Evolutionary conservation across 2,113 vertebrate genomes (phyloP), one percentile per base, ranked within the genome.

Genomic region (Heterotis niloticus): DNA sequence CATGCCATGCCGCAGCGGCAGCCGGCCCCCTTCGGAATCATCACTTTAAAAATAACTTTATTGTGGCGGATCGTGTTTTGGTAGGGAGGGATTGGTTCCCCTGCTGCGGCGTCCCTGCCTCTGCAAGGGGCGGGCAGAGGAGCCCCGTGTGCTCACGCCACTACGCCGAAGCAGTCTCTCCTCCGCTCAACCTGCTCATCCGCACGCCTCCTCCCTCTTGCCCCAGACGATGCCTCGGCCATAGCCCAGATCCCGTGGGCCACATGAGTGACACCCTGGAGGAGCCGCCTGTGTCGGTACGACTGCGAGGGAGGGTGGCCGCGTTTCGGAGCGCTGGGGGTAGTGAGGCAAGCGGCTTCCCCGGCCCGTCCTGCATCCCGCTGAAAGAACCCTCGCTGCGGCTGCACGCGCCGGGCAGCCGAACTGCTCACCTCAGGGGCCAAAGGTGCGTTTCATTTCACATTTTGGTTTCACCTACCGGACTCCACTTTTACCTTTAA

Each of bases 21-120:
- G 81, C 85, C 78, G 65, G 72, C 72, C 85, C 83, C 83, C 81
- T 83, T 86, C 80, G 76, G 87, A 90, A 87, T 90, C 86, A 89
- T 87, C 86, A 84, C 78, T 87, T 91, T 91, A 90, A 90, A 92
- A 91, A 91, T 92, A 91, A 89, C 89, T 92, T 90, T 91, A 89
- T 89, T 90, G 87, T 89, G 87, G 86, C 87, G 84, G 88, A 89
- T 91, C 88, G 89, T 89, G 89, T 91, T 91, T 90, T 89, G 87
- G 89, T 89, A 88, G 90, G 34, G 89, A 90, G 90, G 89, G 91
- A 90, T 91, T 84, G 12, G 85, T 57, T n/a, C 56, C 73, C 23
- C 73, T 56, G 87, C 86, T 89, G 87, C 87, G 89, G 89, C 87
- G 88, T 89, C 87, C 81, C 80, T 62, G 76, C 20, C 34, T 56